Percentiles rank a stretch among this genome's conserved stretches.
Conservation (phyloP, 2,888 invertebrate genomes). For the Callinectes sapidus region DNA sequence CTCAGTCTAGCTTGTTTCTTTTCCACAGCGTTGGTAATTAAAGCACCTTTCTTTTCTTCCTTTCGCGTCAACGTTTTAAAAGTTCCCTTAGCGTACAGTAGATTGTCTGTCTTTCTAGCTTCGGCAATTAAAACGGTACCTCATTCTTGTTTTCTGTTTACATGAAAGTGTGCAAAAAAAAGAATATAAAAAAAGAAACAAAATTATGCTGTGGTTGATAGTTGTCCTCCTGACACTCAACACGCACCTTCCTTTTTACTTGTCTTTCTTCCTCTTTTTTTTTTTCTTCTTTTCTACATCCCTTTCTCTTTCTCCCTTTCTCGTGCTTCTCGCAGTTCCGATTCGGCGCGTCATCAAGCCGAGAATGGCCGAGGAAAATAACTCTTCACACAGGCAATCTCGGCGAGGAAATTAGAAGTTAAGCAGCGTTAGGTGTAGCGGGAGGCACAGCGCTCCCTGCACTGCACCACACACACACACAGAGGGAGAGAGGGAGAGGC, state of each 20-base stretch:
- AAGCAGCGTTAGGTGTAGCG: constrained; percentile 16
- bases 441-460: neutral
- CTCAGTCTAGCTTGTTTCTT: neutral
- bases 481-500: neutral
- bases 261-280: neutral
- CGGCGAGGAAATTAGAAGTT: constrained; percentile 29
- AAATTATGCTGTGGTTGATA: neutral
- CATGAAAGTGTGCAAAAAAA: neutral
- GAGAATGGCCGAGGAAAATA: constrained; percentile 1
- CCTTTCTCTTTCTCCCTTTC: neutral
- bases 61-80: neutral
- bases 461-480: too few species aligned
- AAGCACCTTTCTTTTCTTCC: neutral
- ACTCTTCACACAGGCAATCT: constrained; percentile 27
- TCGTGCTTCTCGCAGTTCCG: neutral
- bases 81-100: neutral
- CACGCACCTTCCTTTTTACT: too few species aligned
- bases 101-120: neutral
- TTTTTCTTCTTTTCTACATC: neutral
- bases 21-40: neutral
- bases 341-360: constrained; percentile 1
- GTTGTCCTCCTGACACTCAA: neutral
- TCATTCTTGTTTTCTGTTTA: neutral
- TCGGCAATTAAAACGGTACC: neutral
- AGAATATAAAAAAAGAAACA: neutral